A percentile compares a stretch with the other conserved stretches of the same genome.
phyloP scores from a whole-genome alignment of 2,113 vertebrate genomes.

The Oncorhynchus nerka region DNA sequence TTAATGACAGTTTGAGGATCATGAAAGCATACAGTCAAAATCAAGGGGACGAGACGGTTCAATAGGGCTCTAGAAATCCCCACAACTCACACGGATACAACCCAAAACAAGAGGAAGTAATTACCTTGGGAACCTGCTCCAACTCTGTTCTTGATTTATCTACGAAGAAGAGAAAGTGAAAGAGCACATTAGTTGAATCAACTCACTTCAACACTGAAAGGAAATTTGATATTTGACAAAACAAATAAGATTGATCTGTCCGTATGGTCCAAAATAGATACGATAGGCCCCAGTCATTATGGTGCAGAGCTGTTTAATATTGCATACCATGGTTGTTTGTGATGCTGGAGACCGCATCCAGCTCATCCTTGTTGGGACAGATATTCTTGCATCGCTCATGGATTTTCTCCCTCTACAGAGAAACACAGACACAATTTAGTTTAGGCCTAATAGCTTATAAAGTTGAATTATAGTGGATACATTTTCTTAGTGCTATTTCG shows the following conservation, averaged over 20 bases:
- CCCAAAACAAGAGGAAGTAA: not conserved
- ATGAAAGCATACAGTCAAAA: no score
- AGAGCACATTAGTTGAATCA: not conserved
- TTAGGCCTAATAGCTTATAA: no score
- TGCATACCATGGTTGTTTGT: slow-evolving; percentile 79
- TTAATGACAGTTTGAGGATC: no score
- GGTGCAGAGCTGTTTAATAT: slow-evolving; percentile 30
- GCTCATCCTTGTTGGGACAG: slow-evolving; percentile 87
- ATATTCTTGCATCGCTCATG: slow-evolving; percentile 89
- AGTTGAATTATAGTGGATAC: no score
- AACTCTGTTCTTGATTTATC: slow-evolving; percentile 95
- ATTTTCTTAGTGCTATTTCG: no score
- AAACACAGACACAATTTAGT: not conserved
- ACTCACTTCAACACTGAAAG: not conserved
- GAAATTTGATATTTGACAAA: not conserved
- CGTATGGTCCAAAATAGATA: not conserved
- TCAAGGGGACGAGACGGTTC: no score
- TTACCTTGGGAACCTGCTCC: slow-evolving; percentile 98
- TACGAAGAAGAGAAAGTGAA: slow-evolving; percentile 62
- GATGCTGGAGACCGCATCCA: slow-evolving; percentile 76
- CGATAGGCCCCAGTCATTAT: no score
- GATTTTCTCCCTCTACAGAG: slow-evolving; percentile 85
- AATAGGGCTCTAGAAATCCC: no score
- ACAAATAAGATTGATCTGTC: not conserved
- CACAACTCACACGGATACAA: no score